Percentiles rank a stretch among this genome's conserved stretches.
Conservation (phyloP, 1,140 invertebrate genomes). For the Dinoponera quadriceps region DNA sequence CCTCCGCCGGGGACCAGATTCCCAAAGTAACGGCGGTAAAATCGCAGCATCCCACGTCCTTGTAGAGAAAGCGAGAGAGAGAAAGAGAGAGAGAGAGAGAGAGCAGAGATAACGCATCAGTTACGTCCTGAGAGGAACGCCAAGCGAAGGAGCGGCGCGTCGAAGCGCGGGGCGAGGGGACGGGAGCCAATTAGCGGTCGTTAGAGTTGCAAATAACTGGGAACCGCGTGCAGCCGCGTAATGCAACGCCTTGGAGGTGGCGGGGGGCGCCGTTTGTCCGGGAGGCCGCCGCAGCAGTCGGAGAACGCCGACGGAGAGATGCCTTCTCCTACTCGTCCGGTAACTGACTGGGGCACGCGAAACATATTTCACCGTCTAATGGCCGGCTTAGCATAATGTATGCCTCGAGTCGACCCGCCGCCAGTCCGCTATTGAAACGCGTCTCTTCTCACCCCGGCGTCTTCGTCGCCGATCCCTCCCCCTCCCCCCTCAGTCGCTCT, state of each 20-base stretch:
- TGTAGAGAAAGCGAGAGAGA: too few species aligned
- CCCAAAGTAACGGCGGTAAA: too few species aligned
- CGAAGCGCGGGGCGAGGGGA: slow-evolving; percentile 10
- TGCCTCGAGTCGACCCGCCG: slow-evolving; percentile 70
- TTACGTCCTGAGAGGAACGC: slow-evolving; percentile 28
- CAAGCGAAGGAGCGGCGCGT: background rate
- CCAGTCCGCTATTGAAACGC: slow-evolving; percentile 8
- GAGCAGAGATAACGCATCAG: slow-evolving; percentile 2
- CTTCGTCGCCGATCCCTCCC: background rate
- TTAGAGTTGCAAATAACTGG: slow-evolving; percentile 77
- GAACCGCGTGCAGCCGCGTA: slow-evolving; percentile 54
- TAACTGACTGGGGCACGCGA: slow-evolving; percentile 80
- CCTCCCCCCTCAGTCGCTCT: too few species aligned
- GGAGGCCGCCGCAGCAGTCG: slow-evolving; percentile 26
- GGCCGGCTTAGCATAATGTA: slow-evolving; percentile 81
- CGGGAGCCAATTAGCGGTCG: slow-evolving; percentile 74
- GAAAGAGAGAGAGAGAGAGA: background rate
- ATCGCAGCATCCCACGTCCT: too few species aligned
- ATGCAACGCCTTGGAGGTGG: slow-evolving; percentile 64
- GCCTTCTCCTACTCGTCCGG: slow-evolving; percentile 65
- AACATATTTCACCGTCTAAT: slow-evolving; percentile 80
- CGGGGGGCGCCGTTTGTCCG: slow-evolving; percentile 63
- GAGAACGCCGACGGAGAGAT: slow-evolving; percentile 48
- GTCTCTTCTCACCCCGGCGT: slow-evolving; percentile 5
- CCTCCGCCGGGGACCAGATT: too few species aligned